Base-by-base conservation (phyloP, 2,888 invertebrate genomes). In the Andrena haemorrhoa region DNA sequence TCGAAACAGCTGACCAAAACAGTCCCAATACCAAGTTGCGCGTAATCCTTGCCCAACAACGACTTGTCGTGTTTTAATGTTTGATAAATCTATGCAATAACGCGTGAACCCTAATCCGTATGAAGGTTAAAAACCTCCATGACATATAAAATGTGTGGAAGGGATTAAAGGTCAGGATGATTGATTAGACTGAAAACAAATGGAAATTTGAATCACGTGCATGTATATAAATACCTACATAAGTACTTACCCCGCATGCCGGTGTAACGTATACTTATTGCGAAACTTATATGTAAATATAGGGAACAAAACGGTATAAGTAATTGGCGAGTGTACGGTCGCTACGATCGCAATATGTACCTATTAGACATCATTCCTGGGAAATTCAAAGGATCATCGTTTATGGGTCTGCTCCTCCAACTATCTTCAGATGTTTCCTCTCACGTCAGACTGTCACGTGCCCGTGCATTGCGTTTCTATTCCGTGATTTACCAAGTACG, bases 251-350 rank as follows among this genome's bases (percentile, higher is more conserved):
- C 56, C 56, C 56, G 20, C 31, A 51, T 16, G 56, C 49, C 41
- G 31, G 23, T 65, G 76, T 56, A 75, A 69, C 75, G 26, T 41
- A 41, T 16, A 41, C 41, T 41, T 41, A 41, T 76, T 33, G 70
- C 64, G 61, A 56, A 51, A 68, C 61, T 79, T 61, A 51, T 61
- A 53, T 73, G 79, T 79, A 79, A 79, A 81, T 73, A 79, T 64
- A 68, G 79, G 72, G 68, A 79, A 72, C 53, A 72, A 75, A 68
- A 61, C 41, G 33, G 53, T 33, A 10, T 23, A 23, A 60, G 12
- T 23, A 23, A 60, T 12, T 41, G 41, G 63, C 31, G 10, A 56
- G 20, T 35, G 33, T 12, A 23, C 41, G 20, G 56, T 33, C 12
- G 47, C 47, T 8, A 8, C 20, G 53, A 53, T 35, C 26, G 29